Percentiles rank a stretch among this genome's conserved stretches.
Conservation (phyloP, 2,888 invertebrate species). For the Dynastes maya region DNA sequence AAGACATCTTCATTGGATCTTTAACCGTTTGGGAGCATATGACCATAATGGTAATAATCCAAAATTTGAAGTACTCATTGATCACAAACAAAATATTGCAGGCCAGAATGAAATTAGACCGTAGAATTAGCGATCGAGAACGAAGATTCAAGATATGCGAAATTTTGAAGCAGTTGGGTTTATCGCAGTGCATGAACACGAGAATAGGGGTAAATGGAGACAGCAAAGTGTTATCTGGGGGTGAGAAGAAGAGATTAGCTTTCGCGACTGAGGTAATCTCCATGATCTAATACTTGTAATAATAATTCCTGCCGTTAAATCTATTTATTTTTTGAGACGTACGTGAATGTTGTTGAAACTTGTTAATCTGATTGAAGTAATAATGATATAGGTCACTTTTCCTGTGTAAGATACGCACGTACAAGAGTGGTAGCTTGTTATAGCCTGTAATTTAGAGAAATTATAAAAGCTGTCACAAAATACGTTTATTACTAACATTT, state of each 20-base stretch:
- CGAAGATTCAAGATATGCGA: slow-evolving; percentile 80
- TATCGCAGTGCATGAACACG: slow-evolving; percentile 81
- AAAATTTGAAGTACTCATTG: not conserved
- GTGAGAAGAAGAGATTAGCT: slow-evolving; percentile 92
- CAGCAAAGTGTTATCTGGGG: slow-evolving; percentile 90
- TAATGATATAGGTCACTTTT: no score
- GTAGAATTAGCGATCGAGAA: slow-evolving; percentile 75
- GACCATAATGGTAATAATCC: slow-evolving; percentile 80
- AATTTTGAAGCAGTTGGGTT: slow-evolving; percentile 81
- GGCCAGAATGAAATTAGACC: slow-evolving; percentile 87
- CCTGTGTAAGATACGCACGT: no score
- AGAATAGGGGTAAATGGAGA: slow-evolving; percentile 85
- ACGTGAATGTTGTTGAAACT: no score
- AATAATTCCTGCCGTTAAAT: no score
- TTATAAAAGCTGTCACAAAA: no score
- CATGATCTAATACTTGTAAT: not conserved
- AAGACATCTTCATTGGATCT: slow-evolving; percentile 89
- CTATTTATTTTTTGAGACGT: no score
- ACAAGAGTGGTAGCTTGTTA: no score
- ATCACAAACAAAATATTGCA: slow-evolving; percentile 62
- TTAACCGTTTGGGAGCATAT: slow-evolving; percentile 92
- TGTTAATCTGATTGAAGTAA: no score
- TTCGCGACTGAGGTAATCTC: slow-evolving; percentile 89
- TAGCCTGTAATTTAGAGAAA: no score
- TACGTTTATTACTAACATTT: no score